Conservation (phyloP, 64 coral and sea anemone species). For the Anthopleura sola region DNA sequence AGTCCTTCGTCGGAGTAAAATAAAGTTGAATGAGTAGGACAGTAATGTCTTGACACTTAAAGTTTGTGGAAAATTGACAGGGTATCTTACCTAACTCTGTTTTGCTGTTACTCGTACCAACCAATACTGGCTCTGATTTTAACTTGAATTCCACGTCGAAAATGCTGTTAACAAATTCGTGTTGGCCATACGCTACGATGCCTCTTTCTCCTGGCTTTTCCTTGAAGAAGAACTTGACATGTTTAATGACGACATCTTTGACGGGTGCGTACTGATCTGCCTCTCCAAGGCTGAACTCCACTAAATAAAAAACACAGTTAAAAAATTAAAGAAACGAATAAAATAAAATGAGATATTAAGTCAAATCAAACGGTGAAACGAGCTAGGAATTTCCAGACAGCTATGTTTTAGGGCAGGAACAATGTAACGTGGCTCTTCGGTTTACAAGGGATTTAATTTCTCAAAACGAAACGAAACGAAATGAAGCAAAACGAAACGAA, state of each 20-base stretch:
- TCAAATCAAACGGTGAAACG: no score
- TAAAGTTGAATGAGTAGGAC: no score
- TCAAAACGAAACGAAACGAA: no score
- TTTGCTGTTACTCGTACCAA: background rate
- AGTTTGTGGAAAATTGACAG: no score
- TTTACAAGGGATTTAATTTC: no score
- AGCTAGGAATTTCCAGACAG: no score
- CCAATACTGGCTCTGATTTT: background rate
- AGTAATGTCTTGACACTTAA: no score
- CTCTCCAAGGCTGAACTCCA: conserved; percentile 12
- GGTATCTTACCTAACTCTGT: background rate
- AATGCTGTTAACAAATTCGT: background rate
- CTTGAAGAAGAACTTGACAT: background rate
- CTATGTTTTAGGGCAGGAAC: no score
- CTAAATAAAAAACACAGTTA: background rate
- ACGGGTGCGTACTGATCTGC: conserved; percentile 1
- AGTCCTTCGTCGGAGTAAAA: no score
- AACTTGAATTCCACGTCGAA: background rate
- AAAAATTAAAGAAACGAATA: background rate
- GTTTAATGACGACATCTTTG: background rate
- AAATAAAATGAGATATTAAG: background rate
- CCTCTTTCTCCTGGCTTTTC: background rate
- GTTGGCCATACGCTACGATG: conserved; percentile 19
- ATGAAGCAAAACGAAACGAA: no score
- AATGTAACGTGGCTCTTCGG: no score